Evolutionary conservation across 2,888 invertebrate genomes (phyloP).

Genomic region (Hylaea fasciaria): DNA sequence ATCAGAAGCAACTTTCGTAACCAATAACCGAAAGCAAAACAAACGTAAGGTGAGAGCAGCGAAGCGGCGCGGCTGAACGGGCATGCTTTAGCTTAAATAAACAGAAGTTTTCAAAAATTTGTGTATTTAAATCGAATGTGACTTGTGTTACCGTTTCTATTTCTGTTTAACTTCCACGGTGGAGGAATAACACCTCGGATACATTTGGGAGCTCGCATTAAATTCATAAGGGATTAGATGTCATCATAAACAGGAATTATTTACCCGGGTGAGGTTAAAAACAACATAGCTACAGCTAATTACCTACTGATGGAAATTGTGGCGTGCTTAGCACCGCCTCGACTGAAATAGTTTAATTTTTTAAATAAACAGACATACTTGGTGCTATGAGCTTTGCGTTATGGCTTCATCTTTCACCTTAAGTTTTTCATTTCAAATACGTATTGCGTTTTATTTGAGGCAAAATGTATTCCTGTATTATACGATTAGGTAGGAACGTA

Average conservation of each 20-base stretch:
- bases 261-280: constrained; percentile 82
- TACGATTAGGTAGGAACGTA: no score
- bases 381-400: constrained; percentile 1
- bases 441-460: no score
- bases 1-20: constrained; percentile 47
- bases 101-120: constrained; percentile 83
- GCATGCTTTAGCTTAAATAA: constrained; percentile 81
- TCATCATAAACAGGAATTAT: constrained; percentile 85
- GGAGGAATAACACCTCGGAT: constrained; percentile 78
- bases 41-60: constrained; percentile 36
- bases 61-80: constrained; percentile 32
- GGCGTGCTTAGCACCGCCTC: constrained; percentile 51
- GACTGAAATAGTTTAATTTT: constrained; percentile 52
- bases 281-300: constrained; percentile 67
- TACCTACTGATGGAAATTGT: constrained; percentile 62
- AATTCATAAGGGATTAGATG: constrained; percentile 84
- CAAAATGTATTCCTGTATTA: no score
- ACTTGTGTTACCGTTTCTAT: constrained; percentile 81
- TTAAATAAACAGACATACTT: constrained; percentile 30
- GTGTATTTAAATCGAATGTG: constrained; percentile 84
- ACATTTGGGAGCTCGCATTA: constrained; percentile 75
- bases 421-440: background rate
- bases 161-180: constrained; percentile 72
- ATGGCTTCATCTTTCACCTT: background rate
- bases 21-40: constrained; percentile 42